Percentiles rank a stretch among this genome's conserved stretches.
Conservation (phyloP, 2,797 vertebrate genomes). For the Lacerta bilineata region DNA sequence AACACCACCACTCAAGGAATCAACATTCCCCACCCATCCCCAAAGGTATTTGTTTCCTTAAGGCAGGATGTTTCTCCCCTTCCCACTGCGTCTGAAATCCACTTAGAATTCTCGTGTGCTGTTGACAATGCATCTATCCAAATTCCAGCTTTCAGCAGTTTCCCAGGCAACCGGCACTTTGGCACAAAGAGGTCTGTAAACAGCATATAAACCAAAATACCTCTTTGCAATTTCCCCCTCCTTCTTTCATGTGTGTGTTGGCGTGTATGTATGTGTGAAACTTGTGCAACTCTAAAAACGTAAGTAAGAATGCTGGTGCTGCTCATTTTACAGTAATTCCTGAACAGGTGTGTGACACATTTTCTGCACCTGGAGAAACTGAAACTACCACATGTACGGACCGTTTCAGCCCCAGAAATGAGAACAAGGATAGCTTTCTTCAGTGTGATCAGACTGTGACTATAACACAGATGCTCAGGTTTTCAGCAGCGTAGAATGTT, state of each 20-base stretch:
- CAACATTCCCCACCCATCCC: neutral
- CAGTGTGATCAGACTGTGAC: neutral
- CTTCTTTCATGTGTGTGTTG: neutral
- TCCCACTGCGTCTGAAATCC: constrained; percentile 57
- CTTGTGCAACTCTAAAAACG: constrained; percentile 17
- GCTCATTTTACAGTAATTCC: neutral
- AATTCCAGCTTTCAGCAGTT: constrained; percentile 67
- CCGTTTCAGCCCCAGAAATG: neutral
- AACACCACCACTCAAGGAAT: too few relatives aligned
- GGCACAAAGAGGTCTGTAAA: constrained; percentile 47
- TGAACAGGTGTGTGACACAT: neutral
- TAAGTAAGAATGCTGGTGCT: neutral
- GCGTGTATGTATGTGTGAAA: neutral
- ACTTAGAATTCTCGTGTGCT: constrained; percentile 56
- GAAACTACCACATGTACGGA: neutral
- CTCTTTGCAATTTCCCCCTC: constrained; percentile 35
- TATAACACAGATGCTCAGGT: neutral
- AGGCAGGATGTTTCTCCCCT: constrained; percentile 43
- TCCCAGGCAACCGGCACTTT: constrained; percentile 76
- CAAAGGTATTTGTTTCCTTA: constrained; percentile 38
- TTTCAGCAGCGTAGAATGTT: neutral
- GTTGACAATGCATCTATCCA: constrained; percentile 69
- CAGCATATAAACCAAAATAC: constrained; percentile 58
- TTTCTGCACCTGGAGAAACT: constrained; percentile 33
- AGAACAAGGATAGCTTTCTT: constrained; percentile 40